These are phyloP conservation scores for Dryobates pubescens DNA, from an alignment of 2,797 vertebrate species.

Conservation along the genomic window DNA sequence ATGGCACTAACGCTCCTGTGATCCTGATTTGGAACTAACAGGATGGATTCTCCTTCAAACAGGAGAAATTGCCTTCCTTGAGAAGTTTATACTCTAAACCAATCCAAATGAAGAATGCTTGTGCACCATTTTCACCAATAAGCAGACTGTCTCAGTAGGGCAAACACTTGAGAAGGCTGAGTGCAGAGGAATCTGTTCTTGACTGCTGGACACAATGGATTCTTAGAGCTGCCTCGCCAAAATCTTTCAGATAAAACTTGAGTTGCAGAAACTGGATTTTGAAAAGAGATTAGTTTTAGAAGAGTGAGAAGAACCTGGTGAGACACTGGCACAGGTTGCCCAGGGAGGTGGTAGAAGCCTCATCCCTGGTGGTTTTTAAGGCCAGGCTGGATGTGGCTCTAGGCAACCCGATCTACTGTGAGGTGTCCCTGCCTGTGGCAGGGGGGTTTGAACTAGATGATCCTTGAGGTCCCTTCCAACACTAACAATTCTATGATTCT, in stretches of 20 bases:
- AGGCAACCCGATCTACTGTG: too few relatives aligned
- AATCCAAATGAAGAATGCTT: not conserved
- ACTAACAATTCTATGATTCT: too few relatives aligned
- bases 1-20: not conserved
- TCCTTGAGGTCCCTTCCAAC: too few relatives aligned
- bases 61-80: not conserved
- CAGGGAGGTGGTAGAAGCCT: too few relatives aligned
- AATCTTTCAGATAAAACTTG: not conserved
- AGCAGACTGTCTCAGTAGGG: not conserved
- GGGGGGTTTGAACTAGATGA: too few relatives aligned
- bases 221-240: not conserved
- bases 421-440: too few relatives aligned
- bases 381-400: too few relatives aligned
- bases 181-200: not conserved
- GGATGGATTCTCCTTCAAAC: not conserved
- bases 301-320: not conserved
- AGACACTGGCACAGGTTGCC: too few relatives aligned
- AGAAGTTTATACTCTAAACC: not conserved
- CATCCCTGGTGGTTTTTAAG: too few relatives aligned
- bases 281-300: not conserved
- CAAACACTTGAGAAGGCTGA: not conserved
- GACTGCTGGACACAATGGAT: not conserved
- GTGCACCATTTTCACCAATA: not conserved
- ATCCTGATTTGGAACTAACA: not conserved
- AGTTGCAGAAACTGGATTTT: not conserved